Evolutionary conservation across 2,797 vertebrate species (phyloP).

Genomic region (Catostomus latipinnis): DNA sequence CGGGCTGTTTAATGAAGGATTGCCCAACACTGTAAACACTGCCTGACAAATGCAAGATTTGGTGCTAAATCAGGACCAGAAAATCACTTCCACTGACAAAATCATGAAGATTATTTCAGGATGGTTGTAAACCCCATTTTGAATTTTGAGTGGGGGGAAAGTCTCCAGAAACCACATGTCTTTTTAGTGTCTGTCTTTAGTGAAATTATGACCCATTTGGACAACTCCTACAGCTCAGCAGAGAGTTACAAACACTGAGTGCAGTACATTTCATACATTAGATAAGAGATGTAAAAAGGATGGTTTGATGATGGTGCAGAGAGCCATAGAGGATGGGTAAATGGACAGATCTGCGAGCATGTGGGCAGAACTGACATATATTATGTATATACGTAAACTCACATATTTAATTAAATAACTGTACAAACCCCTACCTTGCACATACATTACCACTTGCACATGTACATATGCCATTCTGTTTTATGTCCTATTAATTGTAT

Average conservation of each 20-base stretch:
- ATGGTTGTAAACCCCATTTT: slow-evolving; percentile 1
- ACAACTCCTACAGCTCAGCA: slow-evolving; percentile 39
- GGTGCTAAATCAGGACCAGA: slow-evolving; percentile 15
- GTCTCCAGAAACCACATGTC: slow-evolving; percentile 13
- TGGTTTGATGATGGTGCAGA: slow-evolving; percentile 17
- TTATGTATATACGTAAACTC: too few species aligned
- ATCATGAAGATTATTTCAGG: slow-evolving; percentile 18
- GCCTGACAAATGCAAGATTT: slow-evolving; percentile 19
- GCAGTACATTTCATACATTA: neutral
- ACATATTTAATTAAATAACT: too few species aligned
- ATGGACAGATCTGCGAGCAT: slow-evolving; percentile 66
- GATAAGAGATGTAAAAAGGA: slow-evolving; percentile 17
- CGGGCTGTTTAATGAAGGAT: slow-evolving; percentile 22
- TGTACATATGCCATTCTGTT: too few species aligned
- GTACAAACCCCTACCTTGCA: too few species aligned
- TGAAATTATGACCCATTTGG: slow-evolving; percentile 44
- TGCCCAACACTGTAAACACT: slow-evolving; percentile 24
- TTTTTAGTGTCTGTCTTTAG: slow-evolving; percentile 22
- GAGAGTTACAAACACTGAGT: slow-evolving; percentile 31
- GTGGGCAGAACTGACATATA: slow-evolving; percentile 51
- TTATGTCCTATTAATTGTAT: too few species aligned
- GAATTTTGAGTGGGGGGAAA: neutral
- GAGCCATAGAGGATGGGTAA: slow-evolving; percentile 23
- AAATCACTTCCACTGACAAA: slow-evolving; percentile 17
- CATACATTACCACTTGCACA: too few species aligned